Percentiles rank a stretch among this genome's conserved stretches.
Evolutionary conservation across 2,113 vertebrate species (phyloP).

Genomic region (Vidua chalybeata): DNA sequence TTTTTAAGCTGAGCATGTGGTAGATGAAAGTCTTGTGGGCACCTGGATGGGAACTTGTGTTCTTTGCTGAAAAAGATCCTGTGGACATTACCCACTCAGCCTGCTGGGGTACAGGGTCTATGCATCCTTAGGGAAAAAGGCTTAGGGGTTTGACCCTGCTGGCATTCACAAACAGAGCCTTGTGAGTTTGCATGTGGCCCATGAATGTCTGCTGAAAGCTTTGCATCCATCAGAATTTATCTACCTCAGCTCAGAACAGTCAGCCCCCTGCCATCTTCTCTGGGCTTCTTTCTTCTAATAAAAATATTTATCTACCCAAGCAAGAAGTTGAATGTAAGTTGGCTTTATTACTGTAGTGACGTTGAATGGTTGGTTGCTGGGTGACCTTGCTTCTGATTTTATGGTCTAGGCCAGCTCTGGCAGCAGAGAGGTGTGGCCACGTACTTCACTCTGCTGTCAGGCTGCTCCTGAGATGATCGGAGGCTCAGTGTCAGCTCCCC

Average conservation of each 20-base stretch:
- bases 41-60: background rate
- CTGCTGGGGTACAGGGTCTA: background rate
- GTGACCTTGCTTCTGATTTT: conserved; percentile 70
- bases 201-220: background rate
- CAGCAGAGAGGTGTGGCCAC: conserved; percentile 58
- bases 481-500: background rate
- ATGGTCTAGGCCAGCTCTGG: conserved; percentile 62
- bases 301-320: conserved; percentile 35
- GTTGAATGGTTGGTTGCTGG: conserved; percentile 60
- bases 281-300: conserved; percentile 9
- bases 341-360: conserved; percentile 68
- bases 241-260: background rate
- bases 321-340: conserved; percentile 26
- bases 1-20: background rate
- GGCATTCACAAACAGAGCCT: background rate
- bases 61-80: background rate
- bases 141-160: background rate
- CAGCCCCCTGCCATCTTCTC: background rate
- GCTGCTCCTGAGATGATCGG: background rate
- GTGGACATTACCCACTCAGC: background rate
- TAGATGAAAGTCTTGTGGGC: background rate
- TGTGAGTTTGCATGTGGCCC: background rate
- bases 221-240: background rate
- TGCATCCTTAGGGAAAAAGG: background rate
- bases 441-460: background rate